These are phyloP conservation scores for Scaptodrosophila lebanonensis DNA, from an alignment of 1,140 invertebrate species.

Conservation along the genomic window DNA sequence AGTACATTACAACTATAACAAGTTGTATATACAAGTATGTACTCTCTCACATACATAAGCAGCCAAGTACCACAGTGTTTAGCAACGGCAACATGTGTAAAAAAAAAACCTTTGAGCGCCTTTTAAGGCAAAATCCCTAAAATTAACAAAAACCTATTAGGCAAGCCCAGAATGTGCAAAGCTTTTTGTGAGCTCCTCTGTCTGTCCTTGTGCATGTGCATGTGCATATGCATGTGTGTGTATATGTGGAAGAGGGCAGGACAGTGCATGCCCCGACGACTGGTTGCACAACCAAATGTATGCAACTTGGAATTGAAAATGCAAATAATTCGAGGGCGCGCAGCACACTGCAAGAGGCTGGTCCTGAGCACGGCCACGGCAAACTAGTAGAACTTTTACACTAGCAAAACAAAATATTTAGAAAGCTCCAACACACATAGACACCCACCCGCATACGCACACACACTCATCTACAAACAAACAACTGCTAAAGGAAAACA, in stretches of 20 bases:
- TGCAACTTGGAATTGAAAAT: slow-evolving; percentile 55
- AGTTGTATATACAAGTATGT: too few species aligned
- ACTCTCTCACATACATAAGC: not conserved
- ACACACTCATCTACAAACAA: slow-evolving; percentile 9
- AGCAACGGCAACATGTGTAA: slow-evolving; percentile 53
- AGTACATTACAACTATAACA: slow-evolving; percentile 19
- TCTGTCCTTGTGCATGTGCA: slow-evolving; percentile 1
- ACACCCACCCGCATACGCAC: slow-evolving; percentile 11
- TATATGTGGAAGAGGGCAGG: too few species aligned
- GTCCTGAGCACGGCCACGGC: slow-evolving; percentile 12
- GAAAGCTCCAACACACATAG: slow-evolving; percentile 44
- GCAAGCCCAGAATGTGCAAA: slow-evolving; percentile 50
- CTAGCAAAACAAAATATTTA: slow-evolving; percentile 73
- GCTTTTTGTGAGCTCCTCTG: slow-evolving; percentile 16
- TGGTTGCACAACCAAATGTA: slow-evolving; percentile 18
- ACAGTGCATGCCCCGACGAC: not conserved
- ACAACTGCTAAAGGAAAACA: slow-evolving; percentile 8
- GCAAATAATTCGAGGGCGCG: slow-evolving; percentile 54
- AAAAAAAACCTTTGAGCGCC: slow-evolving; percentile 48
- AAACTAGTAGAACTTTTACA: slow-evolving; percentile 58
- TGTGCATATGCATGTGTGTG: too few species aligned
- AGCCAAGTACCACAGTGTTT: slow-evolving; percentile 9
- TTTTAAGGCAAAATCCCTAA: slow-evolving; percentile 55
- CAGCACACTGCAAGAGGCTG: slow-evolving; percentile 3
- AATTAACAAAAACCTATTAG: slow-evolving; percentile 75